Base-by-base conservation (phyloP, 2,888 invertebrate species). In the Thymelicus sylvestris region DNA sequence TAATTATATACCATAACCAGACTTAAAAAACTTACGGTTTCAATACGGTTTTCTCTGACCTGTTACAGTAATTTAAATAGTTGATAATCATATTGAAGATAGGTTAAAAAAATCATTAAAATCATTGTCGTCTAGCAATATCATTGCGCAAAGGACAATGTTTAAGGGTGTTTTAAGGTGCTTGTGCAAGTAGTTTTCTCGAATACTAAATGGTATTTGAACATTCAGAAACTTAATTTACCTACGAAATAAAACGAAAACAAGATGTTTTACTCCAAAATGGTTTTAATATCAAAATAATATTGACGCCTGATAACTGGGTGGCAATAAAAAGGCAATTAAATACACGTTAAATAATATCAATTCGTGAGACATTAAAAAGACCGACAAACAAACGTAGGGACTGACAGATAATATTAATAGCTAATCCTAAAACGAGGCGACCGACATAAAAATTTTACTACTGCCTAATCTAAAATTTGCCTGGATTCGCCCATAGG, bases 381-480 rank as follows among this genome's bases (percentile, higher is more conserved):
- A 77, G 74, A 79, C 79, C 78, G 73, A 80, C 84, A 83, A 84
- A 80, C 83, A 74, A 15, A 70, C 64, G 70, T 61, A 71, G 68
- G 52, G 65, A 68, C 48, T 52, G 55, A 50, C 67, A 50, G 72
- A 76, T 78, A 76, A 71, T 61, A 61, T 67, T 73, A 65, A 67
- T 68, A 65, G 55, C 61, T 66, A 67, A 74, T 74, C 77, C 71
- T 79, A 78, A 78, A 76, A 64, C 64, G 75, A 41, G 76, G 80
- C 78, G 83, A 85, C 87, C 86, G 84, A 86, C 83, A 85, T 89
- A 82, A 90, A 89, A 83, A 48, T 75, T 90, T 92, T 88, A 92
- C 83, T 86, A 83, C 87, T 77, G 78, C 80, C 87, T 89, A 90
- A 93, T 92, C 91, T 91, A 48, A 86, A 89, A 87, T 89, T 93